A percentile compares a stretch with the other conserved stretches of the same genome.
Conservation (phyloP, 2,797 vertebrate species). For the Takifugu rubripes region DNA sequence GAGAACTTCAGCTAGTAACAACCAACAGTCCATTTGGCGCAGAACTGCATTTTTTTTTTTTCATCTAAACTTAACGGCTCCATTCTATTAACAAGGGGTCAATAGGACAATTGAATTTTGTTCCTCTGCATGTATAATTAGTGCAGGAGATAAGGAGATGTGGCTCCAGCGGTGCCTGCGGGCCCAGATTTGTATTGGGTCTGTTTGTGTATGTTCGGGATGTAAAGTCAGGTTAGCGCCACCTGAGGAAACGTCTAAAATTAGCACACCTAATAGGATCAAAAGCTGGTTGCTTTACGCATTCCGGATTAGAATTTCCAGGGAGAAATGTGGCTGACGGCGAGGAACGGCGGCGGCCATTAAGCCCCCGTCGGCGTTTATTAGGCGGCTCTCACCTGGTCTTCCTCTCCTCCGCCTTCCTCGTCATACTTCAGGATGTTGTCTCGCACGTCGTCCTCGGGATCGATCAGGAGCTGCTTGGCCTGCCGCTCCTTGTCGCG, state of each 20-base stretch:
- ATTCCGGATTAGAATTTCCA: conserved; percentile 36
- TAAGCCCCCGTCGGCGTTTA: not conserved
- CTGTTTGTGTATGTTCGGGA: conserved; percentile 4
- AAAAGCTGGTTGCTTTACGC: conserved; percentile 47
- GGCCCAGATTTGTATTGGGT: conserved; percentile 26
- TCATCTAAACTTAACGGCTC: conserved; percentile 43
- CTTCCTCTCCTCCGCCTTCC: conserved; percentile 98
- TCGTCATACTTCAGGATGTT: conserved; percentile 98
- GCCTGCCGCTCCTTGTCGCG: conserved; percentile 94
- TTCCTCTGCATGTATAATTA: conserved; percentile 49
- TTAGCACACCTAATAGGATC: conserved; percentile 43
- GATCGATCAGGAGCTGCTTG: conserved; percentile 95
- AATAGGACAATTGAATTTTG: conserved; percentile 73
- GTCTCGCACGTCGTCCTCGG: conserved; percentile 94
- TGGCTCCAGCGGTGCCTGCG: conserved; percentile 44
- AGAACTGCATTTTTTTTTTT: conserved; percentile 43
- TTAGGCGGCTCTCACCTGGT: conserved; percentile 80
- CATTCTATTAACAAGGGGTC: conserved; percentile 65
- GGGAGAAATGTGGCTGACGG: conserved; percentile 2
- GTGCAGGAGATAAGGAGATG: conserved; percentile 35
- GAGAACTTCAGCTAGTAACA: conserved; percentile 46
- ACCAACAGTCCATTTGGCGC: conserved; percentile 48
- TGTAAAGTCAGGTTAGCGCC: conserved; percentile 27
- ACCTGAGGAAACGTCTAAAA: conserved; percentile 43
- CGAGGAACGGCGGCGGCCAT: not conserved